phyloP scores from a whole-genome alignment of 1,140 invertebrate genomes.

The Cydia amplana region DNA sequence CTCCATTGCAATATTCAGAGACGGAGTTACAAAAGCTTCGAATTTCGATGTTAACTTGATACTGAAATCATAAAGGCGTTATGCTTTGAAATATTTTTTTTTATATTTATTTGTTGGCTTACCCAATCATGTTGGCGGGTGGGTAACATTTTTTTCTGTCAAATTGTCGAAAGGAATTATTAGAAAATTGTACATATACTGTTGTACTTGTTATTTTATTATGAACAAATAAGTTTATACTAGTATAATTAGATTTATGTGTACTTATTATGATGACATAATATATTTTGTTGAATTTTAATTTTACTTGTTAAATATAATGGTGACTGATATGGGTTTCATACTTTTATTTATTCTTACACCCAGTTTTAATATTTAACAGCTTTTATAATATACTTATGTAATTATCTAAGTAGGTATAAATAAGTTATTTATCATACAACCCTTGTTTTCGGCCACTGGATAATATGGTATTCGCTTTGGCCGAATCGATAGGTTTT shows the following conservation, averaged over 20 bases:
- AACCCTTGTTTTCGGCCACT: too few species aligned
- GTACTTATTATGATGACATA: conserved; percentile 24
- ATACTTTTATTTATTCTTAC: not conserved
- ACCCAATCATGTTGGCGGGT: not conserved
- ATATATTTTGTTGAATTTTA: conserved; percentile 30
- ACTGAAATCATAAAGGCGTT: too few species aligned
- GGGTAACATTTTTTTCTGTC: not conserved
- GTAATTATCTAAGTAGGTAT: too few species aligned
- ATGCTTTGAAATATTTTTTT: too few species aligned
- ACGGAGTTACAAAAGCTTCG: too few species aligned
- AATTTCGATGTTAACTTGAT: too few species aligned
- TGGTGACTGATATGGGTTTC: conserved; percentile 26
- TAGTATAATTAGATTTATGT: not conserved
- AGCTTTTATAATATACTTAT: too few species aligned
- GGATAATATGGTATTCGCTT: too few species aligned
- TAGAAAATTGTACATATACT: conserved; percentile 14
- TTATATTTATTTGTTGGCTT: too few species aligned
- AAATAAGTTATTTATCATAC: too few species aligned
- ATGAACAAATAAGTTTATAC: conserved; percentile 25
- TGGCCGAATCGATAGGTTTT: too few species aligned
- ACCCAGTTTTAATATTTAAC: not conserved
- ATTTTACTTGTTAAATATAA: conserved; percentile 35
- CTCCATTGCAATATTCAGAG: too few species aligned
- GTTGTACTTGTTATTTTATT: conserved; percentile 17
- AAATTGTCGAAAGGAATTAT: not conserved